Evolutionary conservation across 2,113 vertebrate genomes (phyloP).

Genomic region (Cynocephalus volans): DNA sequence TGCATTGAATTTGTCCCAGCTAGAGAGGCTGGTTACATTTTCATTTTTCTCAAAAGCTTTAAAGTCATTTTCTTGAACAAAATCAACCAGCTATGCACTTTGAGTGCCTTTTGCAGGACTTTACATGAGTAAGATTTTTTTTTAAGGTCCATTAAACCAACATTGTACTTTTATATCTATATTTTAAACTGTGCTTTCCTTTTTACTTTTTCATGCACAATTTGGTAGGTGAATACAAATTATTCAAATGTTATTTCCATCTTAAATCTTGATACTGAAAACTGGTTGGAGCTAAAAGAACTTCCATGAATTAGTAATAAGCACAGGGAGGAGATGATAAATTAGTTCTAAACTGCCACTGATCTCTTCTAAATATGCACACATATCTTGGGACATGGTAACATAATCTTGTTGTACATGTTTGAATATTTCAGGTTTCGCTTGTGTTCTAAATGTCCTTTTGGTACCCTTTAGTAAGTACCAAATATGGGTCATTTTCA

Average conservation of each 20-base stretch:
- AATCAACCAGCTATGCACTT: constrained; percentile 42
- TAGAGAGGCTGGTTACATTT: constrained; percentile 36
- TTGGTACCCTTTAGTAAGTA: background rate
- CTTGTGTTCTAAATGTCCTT: background rate
- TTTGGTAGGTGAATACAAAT: constrained; percentile 65
- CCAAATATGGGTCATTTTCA: background rate
- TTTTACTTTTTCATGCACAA: constrained; percentile 71
- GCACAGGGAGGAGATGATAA: constrained; percentile 52
- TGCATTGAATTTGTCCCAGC: background rate
- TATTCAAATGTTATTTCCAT: constrained; percentile 66
- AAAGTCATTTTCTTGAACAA: constrained; percentile 71
- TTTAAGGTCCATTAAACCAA: constrained; percentile 65
- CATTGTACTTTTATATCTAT: constrained; percentile 60
- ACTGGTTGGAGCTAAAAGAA: constrained; percentile 21
- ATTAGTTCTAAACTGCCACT: constrained; percentile 48
- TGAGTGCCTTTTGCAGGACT: constrained; percentile 40
- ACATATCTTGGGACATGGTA: background rate
- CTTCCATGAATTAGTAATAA: constrained; percentile 74
- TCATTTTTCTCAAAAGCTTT: constrained; percentile 62
- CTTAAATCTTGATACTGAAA: constrained; percentile 69
- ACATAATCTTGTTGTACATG: background rate
- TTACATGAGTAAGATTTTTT: constrained; percentile 32
- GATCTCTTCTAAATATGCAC: background rate
- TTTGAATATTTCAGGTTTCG: background rate
- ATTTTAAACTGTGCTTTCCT: constrained; percentile 52